A percentile compares a stretch with the other conserved stretches of the same genome.
These are phyloP conservation scores for Catalaphyllia jardinei DNA, from an alignment of 64 coral and sea anemone genomes.

Conservation along the genomic window DNA sequence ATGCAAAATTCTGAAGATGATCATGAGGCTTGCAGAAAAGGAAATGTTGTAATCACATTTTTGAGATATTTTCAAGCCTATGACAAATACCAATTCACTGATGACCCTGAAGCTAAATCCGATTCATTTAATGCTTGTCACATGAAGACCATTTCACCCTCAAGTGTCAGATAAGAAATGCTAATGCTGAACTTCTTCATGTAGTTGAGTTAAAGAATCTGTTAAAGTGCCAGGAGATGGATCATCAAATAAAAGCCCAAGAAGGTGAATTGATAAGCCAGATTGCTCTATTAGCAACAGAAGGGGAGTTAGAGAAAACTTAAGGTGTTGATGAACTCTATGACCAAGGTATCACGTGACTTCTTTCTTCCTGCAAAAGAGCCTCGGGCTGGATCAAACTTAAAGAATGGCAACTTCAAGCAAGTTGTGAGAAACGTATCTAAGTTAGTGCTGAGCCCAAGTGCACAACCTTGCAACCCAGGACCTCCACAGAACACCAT, in stretches of 20 bases:
- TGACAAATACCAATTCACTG: not conserved
- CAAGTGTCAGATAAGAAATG: conserved; percentile 3
- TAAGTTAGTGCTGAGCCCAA: not conserved
- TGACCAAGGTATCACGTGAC: not conserved
- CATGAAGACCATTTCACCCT: not conserved
- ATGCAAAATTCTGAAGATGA: not conserved
- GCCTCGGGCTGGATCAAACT: not conserved
- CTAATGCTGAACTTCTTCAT: conserved; percentile 8
- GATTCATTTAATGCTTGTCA: not conserved
- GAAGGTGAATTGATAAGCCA: not conserved
- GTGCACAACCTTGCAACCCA: not conserved
- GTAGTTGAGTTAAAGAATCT: conserved; percentile 1
- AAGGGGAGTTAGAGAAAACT: conserved; percentile 3
- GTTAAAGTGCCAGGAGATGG: not conserved
- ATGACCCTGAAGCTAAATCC: not conserved
- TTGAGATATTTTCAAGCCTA: not conserved
- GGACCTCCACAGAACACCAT: not conserved
- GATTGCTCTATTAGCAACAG: not conserved
- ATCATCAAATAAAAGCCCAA: not conserved
- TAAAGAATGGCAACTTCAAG: not conserved
- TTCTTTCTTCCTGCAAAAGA: not conserved
- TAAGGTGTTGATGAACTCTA: not conserved
- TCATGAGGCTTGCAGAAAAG: not conserved
- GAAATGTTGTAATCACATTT: not conserved
- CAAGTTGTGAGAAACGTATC: not conserved